These are phyloP conservation scores for Montipora efflorescens DNA, from an alignment of 64 coral and sea anemone genomes.

Conservation along the genomic window DNA sequence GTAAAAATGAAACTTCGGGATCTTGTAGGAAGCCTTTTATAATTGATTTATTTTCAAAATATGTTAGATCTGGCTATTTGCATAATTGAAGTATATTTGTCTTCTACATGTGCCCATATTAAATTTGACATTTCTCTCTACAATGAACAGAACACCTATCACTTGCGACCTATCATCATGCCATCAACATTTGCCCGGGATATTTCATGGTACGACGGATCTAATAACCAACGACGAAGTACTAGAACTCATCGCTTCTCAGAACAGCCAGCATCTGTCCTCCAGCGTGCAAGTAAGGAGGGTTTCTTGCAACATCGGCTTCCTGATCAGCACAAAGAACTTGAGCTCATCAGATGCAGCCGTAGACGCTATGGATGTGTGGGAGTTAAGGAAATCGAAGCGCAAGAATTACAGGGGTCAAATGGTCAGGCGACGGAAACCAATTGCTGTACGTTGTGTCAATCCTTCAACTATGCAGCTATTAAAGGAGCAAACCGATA, in stretches of 20 bases:
- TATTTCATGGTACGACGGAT: not conserved
- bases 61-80: not conserved
- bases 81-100: not conserved
- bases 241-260: not conserved
- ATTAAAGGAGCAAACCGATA: too few species aligned
- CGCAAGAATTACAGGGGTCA: not conserved
- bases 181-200: not conserved
- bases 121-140: not conserved
- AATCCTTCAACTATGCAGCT: too few species aligned
- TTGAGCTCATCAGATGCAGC: conserved; percentile 15
- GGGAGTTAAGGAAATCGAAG: not conserved
- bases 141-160: not conserved
- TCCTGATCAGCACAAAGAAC: conserved; percentile 15
- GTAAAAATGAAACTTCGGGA: not conserved
- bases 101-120: not conserved
- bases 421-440: too few species aligned
- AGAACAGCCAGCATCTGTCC: not conserved
- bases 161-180: conserved; percentile 20
- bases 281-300: not conserved
- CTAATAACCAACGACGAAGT: not conserved
- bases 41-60: conserved; percentile 1
- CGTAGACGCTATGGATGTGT: conserved; percentile 9
- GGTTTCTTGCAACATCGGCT: conserved; percentile 19
- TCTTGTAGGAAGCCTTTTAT: not conserved
- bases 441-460: too few species aligned